phyloP scores from a whole-genome alignment of 2,888 invertebrate genomes.

The Alsophila aescularia region DNA sequence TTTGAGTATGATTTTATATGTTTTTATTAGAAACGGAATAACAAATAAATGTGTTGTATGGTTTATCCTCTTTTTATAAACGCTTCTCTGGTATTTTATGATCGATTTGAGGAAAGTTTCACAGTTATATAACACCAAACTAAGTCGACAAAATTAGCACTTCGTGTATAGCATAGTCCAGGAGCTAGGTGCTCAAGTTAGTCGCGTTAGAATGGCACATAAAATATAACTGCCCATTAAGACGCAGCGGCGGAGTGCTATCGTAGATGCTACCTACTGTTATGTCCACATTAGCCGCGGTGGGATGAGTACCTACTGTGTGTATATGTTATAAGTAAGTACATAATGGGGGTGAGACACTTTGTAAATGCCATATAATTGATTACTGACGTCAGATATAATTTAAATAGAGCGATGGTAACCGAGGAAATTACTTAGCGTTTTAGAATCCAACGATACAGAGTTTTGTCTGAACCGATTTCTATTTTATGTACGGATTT shows the following conservation, averaged over 20 bases:
- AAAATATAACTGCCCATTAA: slow-evolving; percentile 69
- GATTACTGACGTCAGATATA: not conserved
- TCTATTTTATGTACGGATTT: no score
- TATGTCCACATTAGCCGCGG: slow-evolving; percentile 56
- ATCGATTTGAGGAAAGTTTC: not conserved
- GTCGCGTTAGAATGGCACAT: slow-evolving; percentile 50
- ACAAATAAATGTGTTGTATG: no score
- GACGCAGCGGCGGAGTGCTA: slow-evolving; percentile 52
- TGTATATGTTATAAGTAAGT: slow-evolving; percentile 12
- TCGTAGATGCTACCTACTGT: slow-evolving; percentile 60
- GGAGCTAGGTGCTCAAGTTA: slow-evolving; percentile 24
- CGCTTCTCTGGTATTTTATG: no score
- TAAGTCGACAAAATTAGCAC: not conserved
- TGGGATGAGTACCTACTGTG: slow-evolving; percentile 1
- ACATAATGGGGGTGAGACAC: not conserved
- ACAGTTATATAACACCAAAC: not conserved
- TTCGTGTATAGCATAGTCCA: slow-evolving; percentile 17
- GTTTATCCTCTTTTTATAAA: no score
- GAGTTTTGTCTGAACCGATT: no score
- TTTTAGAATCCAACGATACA: no score
- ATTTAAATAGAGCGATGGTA: not conserved
- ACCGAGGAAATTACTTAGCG: no score
- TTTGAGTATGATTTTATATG: no score
- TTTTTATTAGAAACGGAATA: no score
- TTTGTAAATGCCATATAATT: not conserved